Percentiles rank a stretch among this genome's conserved stretches.
Evolutionary conservation across 2,888 invertebrate genomes (phyloP).

Genomic region (Syrista parreyssii): DNA sequence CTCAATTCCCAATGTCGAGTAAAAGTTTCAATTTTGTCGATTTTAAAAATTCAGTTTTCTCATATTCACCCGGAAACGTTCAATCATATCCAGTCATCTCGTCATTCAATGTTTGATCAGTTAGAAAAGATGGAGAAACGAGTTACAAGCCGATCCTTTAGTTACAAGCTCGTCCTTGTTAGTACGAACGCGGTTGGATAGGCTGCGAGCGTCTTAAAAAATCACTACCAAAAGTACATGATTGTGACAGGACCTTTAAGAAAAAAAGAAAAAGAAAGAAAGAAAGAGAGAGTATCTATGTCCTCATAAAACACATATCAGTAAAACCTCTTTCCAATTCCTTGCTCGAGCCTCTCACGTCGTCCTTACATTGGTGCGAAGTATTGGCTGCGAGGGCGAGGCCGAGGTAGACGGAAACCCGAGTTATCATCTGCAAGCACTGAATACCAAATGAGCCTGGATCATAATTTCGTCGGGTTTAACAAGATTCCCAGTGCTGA

Average conservation of each 20-base stretch:
- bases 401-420: conserved; percentile 1
- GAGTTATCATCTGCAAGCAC: conserved; percentile 25
- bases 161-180: background rate
- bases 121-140: background rate
- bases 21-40: background rate
- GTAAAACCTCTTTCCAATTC: background rate
- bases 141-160: background rate
- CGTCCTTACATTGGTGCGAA: background rate
- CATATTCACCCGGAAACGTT: background rate
- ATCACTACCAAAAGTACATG: background rate
- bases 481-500: conserved; percentile 40
- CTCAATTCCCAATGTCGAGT: background rate
- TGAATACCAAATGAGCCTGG: conserved; percentile 36
- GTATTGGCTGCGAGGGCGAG: conserved; percentile 1
- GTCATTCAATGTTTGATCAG: background rate
- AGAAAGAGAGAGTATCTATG: background rate
- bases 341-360: background rate
- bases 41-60: background rate
- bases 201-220: background rate
- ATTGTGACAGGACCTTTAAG: background rate
- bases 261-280: background rate
- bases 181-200: background rate
- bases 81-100: background rate
- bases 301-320: background rate
- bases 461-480: conserved; percentile 44